These are phyloP conservation scores for Crambe crambe DNA, from an alignment of 37 sponge, comb jelly and placozoan species.

Conservation along the genomic window DNA sequence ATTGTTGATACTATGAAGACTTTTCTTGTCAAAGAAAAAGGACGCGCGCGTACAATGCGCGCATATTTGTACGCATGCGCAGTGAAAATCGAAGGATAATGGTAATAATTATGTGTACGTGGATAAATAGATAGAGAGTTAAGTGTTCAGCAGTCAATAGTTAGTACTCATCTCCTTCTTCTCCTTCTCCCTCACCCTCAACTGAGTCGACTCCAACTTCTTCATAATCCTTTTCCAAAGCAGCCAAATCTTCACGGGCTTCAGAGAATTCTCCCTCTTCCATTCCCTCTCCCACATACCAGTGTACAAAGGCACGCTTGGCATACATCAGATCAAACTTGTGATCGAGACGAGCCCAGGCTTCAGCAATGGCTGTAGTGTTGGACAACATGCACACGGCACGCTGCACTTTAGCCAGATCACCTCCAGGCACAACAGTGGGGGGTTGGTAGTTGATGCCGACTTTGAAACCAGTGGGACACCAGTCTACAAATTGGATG, in stretches of 20 bases:
- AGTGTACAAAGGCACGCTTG: constrained; percentile 98
- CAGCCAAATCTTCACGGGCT: constrained; percentile 95
- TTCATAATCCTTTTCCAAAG: constrained; percentile 94
- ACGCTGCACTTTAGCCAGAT: constrained; percentile 95
- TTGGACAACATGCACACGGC: constrained; percentile 98
- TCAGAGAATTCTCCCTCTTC: constrained; percentile 98
- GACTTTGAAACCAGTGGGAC: constrained; percentile 99
- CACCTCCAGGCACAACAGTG: constrained; percentile 94
- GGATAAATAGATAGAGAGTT: too few relatives aligned
- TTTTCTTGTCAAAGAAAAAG: too few relatives aligned
- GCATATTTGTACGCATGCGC: not conserved
- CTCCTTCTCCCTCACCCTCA: constrained; percentile 79
- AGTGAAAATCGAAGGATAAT: not conserved
- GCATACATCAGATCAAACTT: constrained; percentile 99
- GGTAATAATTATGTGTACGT: too few relatives aligned
- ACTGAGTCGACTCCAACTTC: constrained; percentile 87
- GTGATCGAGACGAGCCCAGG: constrained; percentile 98
- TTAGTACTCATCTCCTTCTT: constrained; percentile 88
- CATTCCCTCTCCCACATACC: constrained; percentile 99
- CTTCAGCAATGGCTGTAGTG: constrained; percentile 97
- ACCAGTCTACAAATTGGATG: constrained; percentile 99
- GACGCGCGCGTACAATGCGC: too few relatives aligned
- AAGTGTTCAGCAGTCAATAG: too few relatives aligned
- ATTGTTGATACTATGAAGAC: too few relatives aligned
- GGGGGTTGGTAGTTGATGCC: constrained; percentile 99